Percentiles rank a stretch among this genome's conserved stretches.
phyloP scores from a whole-genome alignment of 2,797 vertebrate genomes.

The Muscicapa striata region DNA sequence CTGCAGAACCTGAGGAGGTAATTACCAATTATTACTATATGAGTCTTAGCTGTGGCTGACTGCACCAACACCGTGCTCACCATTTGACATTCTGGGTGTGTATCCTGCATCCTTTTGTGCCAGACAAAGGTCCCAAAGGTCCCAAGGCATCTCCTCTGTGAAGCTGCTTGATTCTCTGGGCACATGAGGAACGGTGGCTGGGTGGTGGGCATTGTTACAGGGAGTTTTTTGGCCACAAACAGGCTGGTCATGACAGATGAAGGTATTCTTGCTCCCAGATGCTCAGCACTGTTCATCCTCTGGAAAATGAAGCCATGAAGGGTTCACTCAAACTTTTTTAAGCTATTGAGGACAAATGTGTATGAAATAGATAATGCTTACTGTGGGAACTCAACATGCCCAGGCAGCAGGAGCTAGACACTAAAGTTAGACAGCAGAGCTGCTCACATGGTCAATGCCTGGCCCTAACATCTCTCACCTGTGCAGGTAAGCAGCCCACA shows the following conservation, averaged over 20 bases:
- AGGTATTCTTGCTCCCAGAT: neutral
- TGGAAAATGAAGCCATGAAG: neutral
- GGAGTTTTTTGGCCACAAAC: neutral
- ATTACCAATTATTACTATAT: neutral
- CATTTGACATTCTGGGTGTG: neutral
- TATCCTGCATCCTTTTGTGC: neutral
- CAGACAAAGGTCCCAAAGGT: fast-evolving
- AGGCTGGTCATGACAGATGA: neutral
- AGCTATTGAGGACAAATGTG: neutral
- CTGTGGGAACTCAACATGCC: neutral
- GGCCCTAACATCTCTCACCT: neutral
- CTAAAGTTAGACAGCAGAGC: neutral
- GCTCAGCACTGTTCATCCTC: fast-evolving
- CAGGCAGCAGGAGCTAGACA: neutral
- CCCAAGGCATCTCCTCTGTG: neutral
- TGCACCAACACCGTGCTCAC: fast-evolving
- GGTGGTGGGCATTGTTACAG: neutral
- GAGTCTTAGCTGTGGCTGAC: neutral
- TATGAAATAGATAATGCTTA: neutral
- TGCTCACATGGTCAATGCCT: neutral
- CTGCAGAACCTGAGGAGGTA: neutral
- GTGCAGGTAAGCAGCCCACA: fast-evolving
- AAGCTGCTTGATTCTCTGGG: neutral
- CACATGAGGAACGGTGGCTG: neutral
- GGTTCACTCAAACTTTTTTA: neutral